Evolutionary conservation across 1,140 invertebrate genomes (phyloP), one percentile per base, ranked within the genome.

Genomic region (Megalonaias nervosa): DNA sequence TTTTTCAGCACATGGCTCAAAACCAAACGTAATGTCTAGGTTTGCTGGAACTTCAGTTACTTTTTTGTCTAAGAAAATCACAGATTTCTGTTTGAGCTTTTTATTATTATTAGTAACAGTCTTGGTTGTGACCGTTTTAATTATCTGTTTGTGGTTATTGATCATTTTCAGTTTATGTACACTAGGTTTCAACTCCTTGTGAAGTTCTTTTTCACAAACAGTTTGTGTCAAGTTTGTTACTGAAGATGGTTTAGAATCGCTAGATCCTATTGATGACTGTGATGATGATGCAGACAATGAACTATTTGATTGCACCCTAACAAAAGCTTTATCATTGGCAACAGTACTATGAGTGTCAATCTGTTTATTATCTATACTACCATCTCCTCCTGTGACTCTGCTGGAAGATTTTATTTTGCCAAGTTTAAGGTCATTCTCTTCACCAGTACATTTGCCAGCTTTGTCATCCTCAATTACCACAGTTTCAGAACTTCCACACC

Each of bases 21-120:
- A 86, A 66, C 84, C 84, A 74, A 86, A 86, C 5, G 82, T 80
- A 75, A 86, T 86, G 38, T 67, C 85, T 62, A 86, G 71, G 58
- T 85, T 80, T 62, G 71, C 56, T 14, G 81, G 80, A 26, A 74
- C 48, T 57, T 85, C 78, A 72, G 70, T 74, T 31, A 83, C 73
- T 70, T 80, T 62, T 67, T 84, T 86, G 72, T 86, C 85, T 69
- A 86, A 75, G 75, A 86, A 86, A 59, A 86, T 80, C 64, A 86
- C 85, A 79, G 85, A 86, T 58, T 81, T 79, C 71, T 84, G 81
- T 75, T 80, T 38, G 65, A 69, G 56, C 61, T 58, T 59, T 64
- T 71, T 81, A 58, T 62, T 67, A 68, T 72, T 74, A 67, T 55
- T 59, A 60, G 58, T 70, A 65, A 31, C 65, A 56, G 48, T 38